phyloP scores from a whole-genome alignment of 2,888 invertebrate genomes.

The Trichacis sp. region DNA sequence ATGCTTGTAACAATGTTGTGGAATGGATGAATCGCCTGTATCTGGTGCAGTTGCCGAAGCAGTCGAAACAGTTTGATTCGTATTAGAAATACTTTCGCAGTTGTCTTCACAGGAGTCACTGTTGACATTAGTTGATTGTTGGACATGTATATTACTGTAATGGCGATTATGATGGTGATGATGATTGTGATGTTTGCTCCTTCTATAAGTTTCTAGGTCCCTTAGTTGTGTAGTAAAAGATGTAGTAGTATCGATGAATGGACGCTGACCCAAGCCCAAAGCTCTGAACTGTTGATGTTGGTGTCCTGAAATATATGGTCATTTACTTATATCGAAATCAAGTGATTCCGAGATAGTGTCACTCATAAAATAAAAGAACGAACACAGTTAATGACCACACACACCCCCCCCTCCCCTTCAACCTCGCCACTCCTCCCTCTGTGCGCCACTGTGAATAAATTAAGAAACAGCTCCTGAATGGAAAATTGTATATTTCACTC shows the following conservation, averaged over 20 bases:
- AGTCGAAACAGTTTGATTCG: constrained; percentile 60
- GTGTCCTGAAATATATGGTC: constrained; percentile 67
- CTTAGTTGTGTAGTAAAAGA: constrained; percentile 77
- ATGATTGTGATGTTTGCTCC: constrained; percentile 74
- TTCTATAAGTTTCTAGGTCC: constrained; percentile 79
- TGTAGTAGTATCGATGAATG: constrained; percentile 73
- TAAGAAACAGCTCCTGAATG: too few species aligned
- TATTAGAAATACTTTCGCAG: constrained; percentile 54
- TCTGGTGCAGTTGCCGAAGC: constrained; percentile 60
- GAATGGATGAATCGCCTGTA: constrained; percentile 50
- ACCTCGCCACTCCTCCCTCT: too few species aligned
- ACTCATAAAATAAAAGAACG: too few species aligned
- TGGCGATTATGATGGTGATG: constrained; percentile 67
- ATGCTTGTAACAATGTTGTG: constrained; percentile 66
- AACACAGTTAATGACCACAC: too few species aligned
- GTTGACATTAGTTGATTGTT: constrained; percentile 43
- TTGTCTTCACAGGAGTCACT: constrained; percentile 43
- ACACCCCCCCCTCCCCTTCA: too few species aligned
- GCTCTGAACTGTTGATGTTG: constrained; percentile 79
- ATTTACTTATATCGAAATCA: too few species aligned
- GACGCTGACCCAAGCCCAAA: constrained; percentile 80
- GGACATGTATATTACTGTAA: constrained; percentile 57
- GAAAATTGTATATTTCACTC: too few species aligned
- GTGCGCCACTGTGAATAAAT: too few species aligned
- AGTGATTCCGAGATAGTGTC: too few species aligned